phyloP scores from a whole-genome alignment of 2,888 invertebrate genomes.

The Norana najaformis region DNA sequence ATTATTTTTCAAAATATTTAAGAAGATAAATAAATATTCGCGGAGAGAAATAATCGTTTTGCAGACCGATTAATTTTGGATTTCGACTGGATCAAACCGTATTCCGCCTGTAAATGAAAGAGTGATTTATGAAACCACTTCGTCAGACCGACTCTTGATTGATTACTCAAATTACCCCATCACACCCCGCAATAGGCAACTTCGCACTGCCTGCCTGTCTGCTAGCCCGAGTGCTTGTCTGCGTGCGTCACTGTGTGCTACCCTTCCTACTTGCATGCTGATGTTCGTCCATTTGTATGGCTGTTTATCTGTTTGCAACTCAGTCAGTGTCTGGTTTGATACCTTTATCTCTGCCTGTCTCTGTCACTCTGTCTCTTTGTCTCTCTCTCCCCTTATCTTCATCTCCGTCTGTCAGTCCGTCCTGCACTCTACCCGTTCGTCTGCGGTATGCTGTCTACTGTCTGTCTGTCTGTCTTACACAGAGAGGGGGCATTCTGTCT shows the following conservation, averaged over 20 bases:
- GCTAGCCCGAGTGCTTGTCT: too few species aligned
- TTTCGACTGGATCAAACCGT: too few species aligned
- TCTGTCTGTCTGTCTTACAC: too few species aligned
- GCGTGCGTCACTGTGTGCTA: neutral
- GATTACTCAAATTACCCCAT: neutral
- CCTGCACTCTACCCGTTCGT: too few species aligned
- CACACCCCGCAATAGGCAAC: neutral
- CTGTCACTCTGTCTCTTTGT: too few species aligned
- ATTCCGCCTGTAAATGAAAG: neutral
- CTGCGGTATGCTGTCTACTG: too few species aligned
- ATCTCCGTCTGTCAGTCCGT: too few species aligned
- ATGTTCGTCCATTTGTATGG: neutral
- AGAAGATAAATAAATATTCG: too few species aligned
- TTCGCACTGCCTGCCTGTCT: neutral
- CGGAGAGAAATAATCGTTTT: neutral
- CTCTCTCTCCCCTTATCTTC: too few species aligned
- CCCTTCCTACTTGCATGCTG: neutral
- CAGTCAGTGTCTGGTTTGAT: too few species aligned
- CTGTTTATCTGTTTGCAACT: neutral
- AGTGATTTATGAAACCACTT: neutral
- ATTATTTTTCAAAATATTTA: neutral
- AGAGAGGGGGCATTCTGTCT: too few species aligned
- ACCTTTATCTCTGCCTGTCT: neutral
- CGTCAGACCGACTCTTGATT: neutral
- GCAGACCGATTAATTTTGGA: too few species aligned